Conservation (phyloP, 2,113 vertebrate genomes). For the Oreochromis niloticus region DNA sequence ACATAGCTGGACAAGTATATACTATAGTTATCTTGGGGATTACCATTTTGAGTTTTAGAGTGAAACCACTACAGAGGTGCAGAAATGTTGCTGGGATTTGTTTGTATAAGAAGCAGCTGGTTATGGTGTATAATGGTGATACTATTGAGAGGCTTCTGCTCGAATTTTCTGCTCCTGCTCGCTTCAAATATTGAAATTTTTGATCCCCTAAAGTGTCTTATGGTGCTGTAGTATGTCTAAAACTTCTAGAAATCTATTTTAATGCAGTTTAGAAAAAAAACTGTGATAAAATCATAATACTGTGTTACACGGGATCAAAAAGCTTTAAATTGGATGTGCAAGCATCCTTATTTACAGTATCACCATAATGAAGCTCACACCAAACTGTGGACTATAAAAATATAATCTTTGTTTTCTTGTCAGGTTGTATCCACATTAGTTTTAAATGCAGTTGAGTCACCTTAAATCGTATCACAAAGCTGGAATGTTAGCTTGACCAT, state of each 20-base stretch:
- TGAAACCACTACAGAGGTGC: not conserved
- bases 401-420: not conserved
- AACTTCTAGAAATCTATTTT: not conserved
- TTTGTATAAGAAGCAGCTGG: not conserved
- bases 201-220: not conserved
- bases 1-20: not conserved
- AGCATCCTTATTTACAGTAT: not conserved
- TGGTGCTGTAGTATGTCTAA: not conserved
- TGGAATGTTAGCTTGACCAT: not conserved
- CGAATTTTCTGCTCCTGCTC: not conserved
- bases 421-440: not conserved
- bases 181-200: not conserved
- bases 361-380: not conserved
- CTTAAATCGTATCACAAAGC: not conserved
- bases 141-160: not conserved
- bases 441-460: not conserved
- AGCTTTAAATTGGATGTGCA: not conserved
- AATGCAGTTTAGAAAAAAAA: not conserved
- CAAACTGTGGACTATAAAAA: not conserved
- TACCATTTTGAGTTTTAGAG: not conserved
- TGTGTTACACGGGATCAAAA: not conserved
- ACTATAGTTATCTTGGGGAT: not conserved
- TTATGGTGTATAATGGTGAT: not conserved
- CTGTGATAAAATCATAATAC: not conserved
- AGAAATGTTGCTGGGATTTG: not conserved